These are phyloP conservation scores for Sylvilagus floridanus DNA, from an alignment of 2,797 vertebrate species.

Conservation along the genomic window DNA sequence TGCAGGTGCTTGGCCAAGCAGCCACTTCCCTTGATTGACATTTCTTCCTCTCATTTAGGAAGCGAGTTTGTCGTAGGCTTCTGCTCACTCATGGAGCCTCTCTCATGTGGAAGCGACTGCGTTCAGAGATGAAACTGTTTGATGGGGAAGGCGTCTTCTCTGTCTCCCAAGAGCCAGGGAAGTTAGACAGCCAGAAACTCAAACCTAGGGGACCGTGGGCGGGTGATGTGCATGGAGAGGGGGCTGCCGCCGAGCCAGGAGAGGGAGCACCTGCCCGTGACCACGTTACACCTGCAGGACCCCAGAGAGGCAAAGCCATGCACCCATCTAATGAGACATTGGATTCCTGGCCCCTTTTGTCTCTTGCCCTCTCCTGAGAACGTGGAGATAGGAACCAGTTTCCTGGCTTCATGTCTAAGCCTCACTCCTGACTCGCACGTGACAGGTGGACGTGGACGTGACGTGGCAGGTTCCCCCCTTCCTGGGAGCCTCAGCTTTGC, in stretches of 20 bases:
- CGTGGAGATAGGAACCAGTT: no score
- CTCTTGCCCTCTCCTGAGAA: not conserved
- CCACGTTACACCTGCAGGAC: not conserved
- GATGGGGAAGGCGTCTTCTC: not conserved
- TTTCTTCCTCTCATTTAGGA: not conserved
- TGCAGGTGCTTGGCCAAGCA: not conserved
- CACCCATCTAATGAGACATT: not conserved
- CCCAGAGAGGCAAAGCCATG: not conserved
- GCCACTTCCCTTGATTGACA: not conserved
- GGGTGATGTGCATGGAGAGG: not conserved
- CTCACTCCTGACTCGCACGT: no score
- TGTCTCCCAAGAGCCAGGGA: not conserved
- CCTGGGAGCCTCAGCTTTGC: no score
- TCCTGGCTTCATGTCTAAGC: no score
- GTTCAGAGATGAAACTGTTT: not conserved
- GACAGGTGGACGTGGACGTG: no score
- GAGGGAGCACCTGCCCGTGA: not conserved
- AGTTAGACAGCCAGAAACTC: not conserved
- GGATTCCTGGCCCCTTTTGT: rapidly evolving
- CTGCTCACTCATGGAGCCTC: not conserved
- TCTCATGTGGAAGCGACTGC: not conserved
- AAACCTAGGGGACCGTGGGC: no score
- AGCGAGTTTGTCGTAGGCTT: not conserved
- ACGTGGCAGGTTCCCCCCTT: no score
- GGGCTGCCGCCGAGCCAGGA: not conserved